Percentiles rank a stretch among this genome's conserved stretches.
phyloP scores from a whole-genome alignment of 23 tunicate species.

The Halocynthia aurantium region DNA sequence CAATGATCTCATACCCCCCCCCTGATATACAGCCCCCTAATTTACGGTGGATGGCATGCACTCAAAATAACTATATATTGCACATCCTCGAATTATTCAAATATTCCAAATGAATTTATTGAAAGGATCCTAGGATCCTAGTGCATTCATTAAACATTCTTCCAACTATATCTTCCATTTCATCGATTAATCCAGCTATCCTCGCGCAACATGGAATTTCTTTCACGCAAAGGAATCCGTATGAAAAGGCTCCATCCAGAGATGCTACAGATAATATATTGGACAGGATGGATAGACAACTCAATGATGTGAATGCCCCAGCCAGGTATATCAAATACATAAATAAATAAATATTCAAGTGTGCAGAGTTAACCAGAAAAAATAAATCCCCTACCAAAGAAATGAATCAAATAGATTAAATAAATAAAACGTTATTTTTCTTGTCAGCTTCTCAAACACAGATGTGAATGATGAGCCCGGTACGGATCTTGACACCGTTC shows the following conservation, averaged over 20 bases:
- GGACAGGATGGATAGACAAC: constrained; percentile 54
- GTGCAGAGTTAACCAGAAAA: background rate
- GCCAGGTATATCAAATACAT: no score
- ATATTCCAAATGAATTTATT: no score
- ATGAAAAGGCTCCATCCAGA: background rate
- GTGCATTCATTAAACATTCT: background rate
- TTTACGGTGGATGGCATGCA: no score
- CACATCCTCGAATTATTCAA: no score
- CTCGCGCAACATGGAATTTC: constrained; percentile 29
- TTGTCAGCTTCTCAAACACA: constrained; percentile 1
- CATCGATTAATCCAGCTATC: background rate
- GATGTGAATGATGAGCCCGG: constrained; percentile 82
- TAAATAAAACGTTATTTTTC: background rate
- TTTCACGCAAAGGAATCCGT: background rate
- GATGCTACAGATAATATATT: constrained; percentile 55
- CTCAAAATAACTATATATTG: no score
- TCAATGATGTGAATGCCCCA: constrained; percentile 14
- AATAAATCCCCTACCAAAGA: no score
- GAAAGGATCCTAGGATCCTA: no score
- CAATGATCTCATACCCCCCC: no score
- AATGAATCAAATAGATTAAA: no score
- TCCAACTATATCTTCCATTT: background rate
- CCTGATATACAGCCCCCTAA: no score
- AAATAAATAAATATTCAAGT: background rate
- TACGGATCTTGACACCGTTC: constrained; percentile 26